Base-by-base conservation (phyloP, 2,113 vertebrate genomes). In the Anas platyrhynchos region DNA sequence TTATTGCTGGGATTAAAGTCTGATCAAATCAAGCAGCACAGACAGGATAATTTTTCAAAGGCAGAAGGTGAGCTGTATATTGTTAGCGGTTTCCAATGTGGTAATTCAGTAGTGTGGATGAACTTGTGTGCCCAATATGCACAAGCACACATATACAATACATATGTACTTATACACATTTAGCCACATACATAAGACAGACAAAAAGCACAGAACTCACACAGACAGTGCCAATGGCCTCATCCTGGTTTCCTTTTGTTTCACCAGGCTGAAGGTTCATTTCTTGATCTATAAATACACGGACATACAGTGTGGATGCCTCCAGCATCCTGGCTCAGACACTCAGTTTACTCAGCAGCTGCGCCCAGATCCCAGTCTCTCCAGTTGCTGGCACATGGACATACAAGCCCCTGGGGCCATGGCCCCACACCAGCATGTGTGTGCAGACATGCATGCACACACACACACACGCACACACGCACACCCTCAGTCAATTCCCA, bases 1-100 rank as follows among this genome's bases (percentile, higher is more conserved):
- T 74, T 67, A 54, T 91, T 95, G 73, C 36, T 79, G 11, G 48
- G 16, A 68, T 55, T 88, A 36, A 94, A 73, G 86, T 32, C 7
- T 32, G 27, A 36, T 17, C 14, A 72, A 81, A 59, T 52, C 4
- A 71, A 89, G 26, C 12, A 59, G 7, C 18, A 23, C 0, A 32
- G 52, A 21, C 2, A 1, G 22, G 22, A 5, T 32, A 31, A 74
- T 50, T 63, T 89, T 78, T 82, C 44, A 94, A 56, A 48, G 46
- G 3, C 12, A 78, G 38, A 91, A 79, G 4, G 1, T 22, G 6
- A 89, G 2, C 23, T 59, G 31, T 17, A 21, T 82, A n/a, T 13
- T 55, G 31, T 54, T 23, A 16, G 13, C 8, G 11, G 7, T 16
- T 75, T 15, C 22, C 11, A 22, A 14, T 41, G 23, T 54, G 12